Evolutionary conservation across 1,140 invertebrate species (phyloP), one percentile per base, ranked within the genome.

Genomic region (Drosophila equinoxialis): DNA sequence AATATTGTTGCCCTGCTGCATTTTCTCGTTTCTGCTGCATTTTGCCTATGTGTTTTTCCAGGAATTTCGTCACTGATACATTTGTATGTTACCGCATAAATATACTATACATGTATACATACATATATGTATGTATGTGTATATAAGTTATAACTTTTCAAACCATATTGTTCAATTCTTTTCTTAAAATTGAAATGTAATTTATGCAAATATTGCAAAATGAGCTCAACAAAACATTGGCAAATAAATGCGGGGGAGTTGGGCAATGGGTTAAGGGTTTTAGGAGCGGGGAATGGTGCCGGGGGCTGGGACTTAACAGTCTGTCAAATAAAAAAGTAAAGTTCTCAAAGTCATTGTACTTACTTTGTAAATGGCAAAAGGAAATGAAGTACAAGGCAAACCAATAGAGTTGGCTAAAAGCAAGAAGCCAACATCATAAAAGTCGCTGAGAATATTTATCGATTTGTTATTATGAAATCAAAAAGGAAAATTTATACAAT

Each of bases 121-220:
- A 30, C 1, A 6, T 6, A 30, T 30, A 1, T 30, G 4, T 26
- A 26, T 26, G 26, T 26, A 26, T 23, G 20, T 26, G 26, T 4
- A 26, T 26, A 30, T 30, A 30, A 5, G 30, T 30, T 30, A 30
- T 30, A 30, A 30, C 30, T 30, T 30, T 30, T 30, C 45, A 48
- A 85, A 81, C 68, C 6, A 30, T 72, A 77, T 83, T 79, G 62
- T 72, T 87, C 79, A 84, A 86, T 87, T 86, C 87, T 87, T 87
- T 86, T 83, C 70, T 80, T 76, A 65, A 60, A 57, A 65, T 86
- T 81, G 82, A 86, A 83, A 70, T 83, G 83, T 74, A 83, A 79
- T 87, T 87, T 87, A 87, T 87, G 83, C 83, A 86, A 87, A 86
- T 87, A 87, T 87, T 86, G 84, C 83, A 89, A 79, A 86, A 51